These are phyloP conservation scores for Synodontis membranacea DNA, from an alignment of 2,113 vertebrate genomes.

Conservation along the genomic window DNA sequence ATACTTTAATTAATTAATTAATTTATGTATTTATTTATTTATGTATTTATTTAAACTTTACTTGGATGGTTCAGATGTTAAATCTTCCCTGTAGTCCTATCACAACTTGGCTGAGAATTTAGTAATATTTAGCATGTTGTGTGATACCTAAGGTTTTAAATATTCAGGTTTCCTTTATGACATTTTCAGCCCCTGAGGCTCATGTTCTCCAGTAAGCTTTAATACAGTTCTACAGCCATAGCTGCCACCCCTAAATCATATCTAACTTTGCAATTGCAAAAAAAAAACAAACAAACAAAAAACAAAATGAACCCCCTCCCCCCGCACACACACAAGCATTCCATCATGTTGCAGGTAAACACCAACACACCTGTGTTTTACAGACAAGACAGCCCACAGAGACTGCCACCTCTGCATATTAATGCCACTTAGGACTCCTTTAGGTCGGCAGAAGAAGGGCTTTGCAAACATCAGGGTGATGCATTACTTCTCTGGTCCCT, in stretches of 20 bases:
- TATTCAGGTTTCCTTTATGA: slow-evolving; percentile 6
- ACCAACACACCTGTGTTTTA: slow-evolving; percentile 36
- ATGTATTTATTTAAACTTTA: too few relatives aligned
- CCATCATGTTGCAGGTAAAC: slow-evolving; percentile 30
- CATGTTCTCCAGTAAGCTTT: slow-evolving; percentile 29
- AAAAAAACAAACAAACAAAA: not conserved
- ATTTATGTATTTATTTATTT: too few relatives aligned
- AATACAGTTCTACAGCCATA: slow-evolving; percentile 10
- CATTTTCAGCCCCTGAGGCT: slow-evolving; percentile 15
- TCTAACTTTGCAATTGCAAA: slow-evolving; percentile 20
- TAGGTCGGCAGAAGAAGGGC: slow-evolving; percentile 40
- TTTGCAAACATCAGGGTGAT: slow-evolving; percentile 51
- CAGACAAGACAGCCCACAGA: slow-evolving; percentile 36
- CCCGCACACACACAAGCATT: not conserved
- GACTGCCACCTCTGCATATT: slow-evolving; percentile 56
- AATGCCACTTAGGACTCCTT: slow-evolving; percentile 45
- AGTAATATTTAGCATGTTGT: slow-evolving; percentile 18
- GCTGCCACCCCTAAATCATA: slow-evolving; percentile 36
- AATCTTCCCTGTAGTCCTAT: too few relatives aligned
- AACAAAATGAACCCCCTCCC: not conserved
- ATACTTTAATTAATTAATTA: too few relatives aligned
- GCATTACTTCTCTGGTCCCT: slow-evolving; percentile 56
- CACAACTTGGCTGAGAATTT: not conserved
- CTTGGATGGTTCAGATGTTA: too few relatives aligned
- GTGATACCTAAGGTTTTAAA: not conserved